phyloP scores from a whole-genome alignment of 2,113 vertebrate genomes.

The Physeter macrocephalus region DNA sequence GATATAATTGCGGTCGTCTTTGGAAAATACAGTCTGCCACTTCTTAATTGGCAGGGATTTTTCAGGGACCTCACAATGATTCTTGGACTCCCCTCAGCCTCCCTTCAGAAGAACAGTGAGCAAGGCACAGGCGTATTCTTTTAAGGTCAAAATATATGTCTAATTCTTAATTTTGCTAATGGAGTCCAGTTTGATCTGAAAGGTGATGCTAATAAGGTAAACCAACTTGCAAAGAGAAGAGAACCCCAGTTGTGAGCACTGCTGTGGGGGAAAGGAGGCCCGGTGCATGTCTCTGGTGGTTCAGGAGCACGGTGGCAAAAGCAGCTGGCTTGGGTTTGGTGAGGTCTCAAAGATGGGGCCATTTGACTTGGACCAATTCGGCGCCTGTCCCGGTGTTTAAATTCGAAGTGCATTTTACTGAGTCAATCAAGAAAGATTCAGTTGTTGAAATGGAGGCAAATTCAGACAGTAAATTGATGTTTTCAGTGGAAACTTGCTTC shows the following conservation, averaged over 20 bases:
- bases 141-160: neutral
- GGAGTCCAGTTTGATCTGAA: neutral
- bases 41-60: neutral
- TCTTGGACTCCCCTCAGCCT: neutral
- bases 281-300: too few species aligned
- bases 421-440: neutral
- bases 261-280: too few species aligned
- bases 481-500: conserved; percentile 23
- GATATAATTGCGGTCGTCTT: neutral
- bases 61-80: neutral
- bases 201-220: neutral
- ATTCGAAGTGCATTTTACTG: neutral
- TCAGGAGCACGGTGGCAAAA: neutral
- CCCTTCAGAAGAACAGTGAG: neutral
- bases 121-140: neutral
- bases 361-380: neutral
- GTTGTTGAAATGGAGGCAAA: neutral
- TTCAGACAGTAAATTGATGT: neutral
- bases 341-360: neutral
- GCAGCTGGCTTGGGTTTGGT: neutral
- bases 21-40: neutral
- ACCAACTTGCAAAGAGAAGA: neutral
- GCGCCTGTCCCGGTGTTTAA: neutral
- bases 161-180: neutral
- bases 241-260: accelerated